Evolutionary conservation across 2,797 vertebrate genomes (phyloP).

Genomic region (Zenarchopterus dispar): DNA sequence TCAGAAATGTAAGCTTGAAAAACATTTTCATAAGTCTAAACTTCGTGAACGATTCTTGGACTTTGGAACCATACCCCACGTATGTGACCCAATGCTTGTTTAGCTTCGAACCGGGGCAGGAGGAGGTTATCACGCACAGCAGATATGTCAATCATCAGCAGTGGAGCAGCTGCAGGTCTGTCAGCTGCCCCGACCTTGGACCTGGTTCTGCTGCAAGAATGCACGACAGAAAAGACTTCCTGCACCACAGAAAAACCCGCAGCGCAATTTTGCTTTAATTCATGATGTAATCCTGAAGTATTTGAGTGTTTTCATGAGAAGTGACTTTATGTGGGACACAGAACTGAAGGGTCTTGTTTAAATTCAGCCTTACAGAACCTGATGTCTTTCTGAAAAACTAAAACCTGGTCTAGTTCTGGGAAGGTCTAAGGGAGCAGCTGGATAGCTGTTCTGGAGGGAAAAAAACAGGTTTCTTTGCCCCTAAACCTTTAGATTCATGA

Average conservation of each 20-base stretch:
- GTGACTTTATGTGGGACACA: no score
- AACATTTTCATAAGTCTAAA: background rate
- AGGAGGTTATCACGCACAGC: slow-evolving; percentile 2
- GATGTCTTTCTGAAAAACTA: no score
- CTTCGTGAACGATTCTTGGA: background rate
- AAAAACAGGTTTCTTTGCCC: no score
- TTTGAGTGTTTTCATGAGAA: no score
- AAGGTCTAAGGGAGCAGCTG: no score
- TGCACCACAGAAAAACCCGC: background rate
- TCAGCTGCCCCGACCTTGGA: slow-evolving; percentile 24
- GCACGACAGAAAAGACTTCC: background rate
- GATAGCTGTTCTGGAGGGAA: no score
- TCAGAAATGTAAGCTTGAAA: background rate
- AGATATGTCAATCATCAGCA: slow-evolving; percentile 42
- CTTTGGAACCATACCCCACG: background rate
- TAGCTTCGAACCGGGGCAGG: background rate
- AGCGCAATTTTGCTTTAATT: background rate
- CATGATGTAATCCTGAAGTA: no score
- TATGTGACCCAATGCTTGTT: background rate
- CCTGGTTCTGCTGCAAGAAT: slow-evolving; percentile 1
- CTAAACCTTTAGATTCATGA: no score
- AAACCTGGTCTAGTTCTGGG: no score
- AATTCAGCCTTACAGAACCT: no score
- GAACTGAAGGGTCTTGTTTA: no score
- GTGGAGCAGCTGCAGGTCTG: slow-evolving; percentile 33